Evolutionary conservation across 1,140 invertebrate genomes (phyloP), one percentile per base, ranked within the genome.

Genomic region (Drosophila kohkoa): DNA sequence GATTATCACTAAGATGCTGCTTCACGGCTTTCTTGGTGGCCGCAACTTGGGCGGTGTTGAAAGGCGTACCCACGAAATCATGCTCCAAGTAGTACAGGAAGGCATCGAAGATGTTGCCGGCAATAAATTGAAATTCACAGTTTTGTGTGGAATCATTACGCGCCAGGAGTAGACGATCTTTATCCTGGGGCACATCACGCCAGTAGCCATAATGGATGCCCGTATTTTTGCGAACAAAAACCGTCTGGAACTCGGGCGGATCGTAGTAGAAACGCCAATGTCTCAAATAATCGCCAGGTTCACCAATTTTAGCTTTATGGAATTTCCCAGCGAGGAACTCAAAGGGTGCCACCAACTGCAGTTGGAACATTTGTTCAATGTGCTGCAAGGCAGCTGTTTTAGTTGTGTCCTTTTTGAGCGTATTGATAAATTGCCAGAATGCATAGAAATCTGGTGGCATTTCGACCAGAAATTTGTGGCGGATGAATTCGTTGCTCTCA

Each of bases 211-310:
- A 95, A 92, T 99, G 98, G 77, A 95, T 95, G 66, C 95, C 95
- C 74, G 94, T 95, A 30, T 94, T 94, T 3, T 57, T 45, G 83
- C 95, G 95, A 90, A 95, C 95, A 30, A 97, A 91, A 48, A 97
- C 92, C 8, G 96, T 96, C 93, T 97, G 96, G 93, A 99, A 98
- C 93, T 99, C 98, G 38, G 98, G 98, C 46, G 97, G 97, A 94
- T 99, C 98, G 93, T 97, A 98, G 92, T 95, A 99, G 93, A 97
- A 98, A 82, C 98, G 94, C 96, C 97, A 98, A 91, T 99, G 97
- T 38, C 95, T 92, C 74, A 98, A 92, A 91, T 95, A 95, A 64
- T 95, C 93, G n/a, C 95, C 94, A 57, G 94, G 93, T 79, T 95
- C 87, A 35, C 93, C 92, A 57, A 94, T 88, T 82, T 94, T 93